These are phyloP conservation scores for Gymnocheta viridis DNA, from an alignment of 2,888 invertebrate species.

Conservation along the genomic window DNA sequence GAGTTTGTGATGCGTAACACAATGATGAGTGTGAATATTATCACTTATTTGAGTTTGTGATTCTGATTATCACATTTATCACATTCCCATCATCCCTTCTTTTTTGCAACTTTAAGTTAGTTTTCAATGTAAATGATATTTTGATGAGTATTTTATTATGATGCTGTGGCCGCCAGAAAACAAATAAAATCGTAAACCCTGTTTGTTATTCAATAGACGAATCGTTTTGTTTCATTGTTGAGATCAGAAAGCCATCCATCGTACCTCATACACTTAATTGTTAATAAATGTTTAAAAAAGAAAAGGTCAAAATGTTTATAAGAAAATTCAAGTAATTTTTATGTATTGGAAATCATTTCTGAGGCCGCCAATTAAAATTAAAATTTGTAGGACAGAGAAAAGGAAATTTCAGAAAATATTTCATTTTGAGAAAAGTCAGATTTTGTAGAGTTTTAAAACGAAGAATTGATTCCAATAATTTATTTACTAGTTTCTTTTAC, in stretches of 20 bases:
- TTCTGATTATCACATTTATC: slow-evolving; percentile 33
- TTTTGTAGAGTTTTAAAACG: background rate
- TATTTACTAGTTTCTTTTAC: too few species aligned
- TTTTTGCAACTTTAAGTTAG: slow-evolving; percentile 35
- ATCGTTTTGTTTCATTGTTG: background rate
- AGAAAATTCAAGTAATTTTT: background rate
- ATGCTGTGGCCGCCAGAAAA: slow-evolving; percentile 11
- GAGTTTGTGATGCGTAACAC: slow-evolving; percentile 47
- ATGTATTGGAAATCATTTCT: background rate
- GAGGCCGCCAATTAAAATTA: background rate
- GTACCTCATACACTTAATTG: background rate
- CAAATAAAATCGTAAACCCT: background rate
- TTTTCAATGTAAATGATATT: slow-evolving; percentile 43
- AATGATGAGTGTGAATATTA: slow-evolving; percentile 60
- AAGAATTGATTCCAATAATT: too few species aligned
- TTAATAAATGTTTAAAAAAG: background rate
- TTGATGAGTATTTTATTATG: slow-evolving; percentile 61
- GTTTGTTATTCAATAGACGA: background rate
- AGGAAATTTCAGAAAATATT: background rate
- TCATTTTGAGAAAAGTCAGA: background rate
- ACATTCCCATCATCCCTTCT: slow-evolving; percentile 32
- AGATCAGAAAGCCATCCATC: background rate
- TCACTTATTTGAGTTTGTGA: slow-evolving; percentile 50
- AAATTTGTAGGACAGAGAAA: background rate
- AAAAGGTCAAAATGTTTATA: background rate